Base-by-base conservation (phyloP, 1,140 invertebrate species). In the Oryzaephilus surinamensis region DNA sequence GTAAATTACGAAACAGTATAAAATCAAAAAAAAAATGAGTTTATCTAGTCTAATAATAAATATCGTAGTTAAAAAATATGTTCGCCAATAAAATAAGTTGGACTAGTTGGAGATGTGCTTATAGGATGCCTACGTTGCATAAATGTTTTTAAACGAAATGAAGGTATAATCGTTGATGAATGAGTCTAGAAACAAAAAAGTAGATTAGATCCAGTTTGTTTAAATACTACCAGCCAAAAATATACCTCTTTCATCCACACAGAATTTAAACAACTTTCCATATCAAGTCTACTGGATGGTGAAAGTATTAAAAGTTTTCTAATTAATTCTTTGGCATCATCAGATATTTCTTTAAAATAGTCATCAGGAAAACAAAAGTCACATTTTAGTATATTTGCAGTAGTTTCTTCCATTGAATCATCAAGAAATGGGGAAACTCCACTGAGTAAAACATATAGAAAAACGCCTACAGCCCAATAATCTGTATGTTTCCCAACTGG, bases 301-400 rank as follows among this genome's bases (percentile, higher is more conserved):
- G 69, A 63, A 11, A 78, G 57, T n/a, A 76, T 66, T 1, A 87
- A 57, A 32, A 87, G 63, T 31, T 62, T 68, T 18, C 65, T 58
- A 24, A 85, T 76, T 6, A 87, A 61, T 31, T 75, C 67, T 50
- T 81, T 82, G 1, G 78, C 82, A 30, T 77, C 72, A 28, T 72
- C 65, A n/a, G 79, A 80, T 40, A 87, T 72, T 11, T 64, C 68
- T 18, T 66, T 59, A 62, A 86, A 88, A 60, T 83, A 81, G 58
- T 87, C 81, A n/a, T 81, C 74, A 8, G 83, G 82, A 58, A 85
- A 87, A 51, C 81, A 84, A 58, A 75, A 86, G 62, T 87, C 83
- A 54, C 80, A 81, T 51, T 83, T 81, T 1, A 87, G 66, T 47
- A 88, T 86, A 57, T 88, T 85, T 4, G 81, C 75, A 28, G 79